Percentiles rank a stretch among this genome's conserved stretches.
phyloP scores from a whole-genome alignment of 1,140 invertebrate species.

The Epicauta chinensis region DNA sequence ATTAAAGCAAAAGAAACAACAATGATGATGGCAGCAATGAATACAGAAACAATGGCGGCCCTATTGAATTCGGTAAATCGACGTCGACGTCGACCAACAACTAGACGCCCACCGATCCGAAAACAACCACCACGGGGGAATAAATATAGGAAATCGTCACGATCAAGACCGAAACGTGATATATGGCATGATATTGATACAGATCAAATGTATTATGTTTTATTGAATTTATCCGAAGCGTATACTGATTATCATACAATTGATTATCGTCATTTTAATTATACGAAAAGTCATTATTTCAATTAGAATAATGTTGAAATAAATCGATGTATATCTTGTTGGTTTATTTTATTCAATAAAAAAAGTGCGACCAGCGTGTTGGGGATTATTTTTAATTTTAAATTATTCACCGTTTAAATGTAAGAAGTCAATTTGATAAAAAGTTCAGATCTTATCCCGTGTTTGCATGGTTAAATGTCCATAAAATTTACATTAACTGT shows the following conservation, averaged over 20 bases:
- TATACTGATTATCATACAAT: slow-evolving; percentile 41
- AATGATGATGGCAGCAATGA: slow-evolving; percentile 22
- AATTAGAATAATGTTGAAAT: slow-evolving; percentile 8
- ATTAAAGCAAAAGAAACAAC: slow-evolving; percentile 51
- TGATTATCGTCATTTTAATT: slow-evolving; percentile 29
- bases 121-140: slow-evolving; percentile 5
- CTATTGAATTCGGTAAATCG: slow-evolving; percentile 25
- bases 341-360: background rate
- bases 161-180: slow-evolving; percentile 21
- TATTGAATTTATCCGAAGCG: slow-evolving; percentile 49
- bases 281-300: slow-evolving; percentile 16
- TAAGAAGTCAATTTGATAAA: no score
- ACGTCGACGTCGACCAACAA: slow-evolving; percentile 25
- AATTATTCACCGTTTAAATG: no score
- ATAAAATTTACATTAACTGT: background rate
- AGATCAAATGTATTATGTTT: slow-evolving; percentile 46
- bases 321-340: background rate
- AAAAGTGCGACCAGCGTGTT: no score
- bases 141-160: slow-evolving; percentile 32
- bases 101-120: slow-evolving; percentile 5
- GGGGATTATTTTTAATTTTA: no score
- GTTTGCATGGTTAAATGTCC: background rate
- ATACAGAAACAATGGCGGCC: slow-evolving; percentile 10
- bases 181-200: slow-evolving; percentile 40
- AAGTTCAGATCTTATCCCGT: background rate